Conservation (phyloP, 92 coral and sea anemone genomes). For the Siderastrea radians region DNA sequence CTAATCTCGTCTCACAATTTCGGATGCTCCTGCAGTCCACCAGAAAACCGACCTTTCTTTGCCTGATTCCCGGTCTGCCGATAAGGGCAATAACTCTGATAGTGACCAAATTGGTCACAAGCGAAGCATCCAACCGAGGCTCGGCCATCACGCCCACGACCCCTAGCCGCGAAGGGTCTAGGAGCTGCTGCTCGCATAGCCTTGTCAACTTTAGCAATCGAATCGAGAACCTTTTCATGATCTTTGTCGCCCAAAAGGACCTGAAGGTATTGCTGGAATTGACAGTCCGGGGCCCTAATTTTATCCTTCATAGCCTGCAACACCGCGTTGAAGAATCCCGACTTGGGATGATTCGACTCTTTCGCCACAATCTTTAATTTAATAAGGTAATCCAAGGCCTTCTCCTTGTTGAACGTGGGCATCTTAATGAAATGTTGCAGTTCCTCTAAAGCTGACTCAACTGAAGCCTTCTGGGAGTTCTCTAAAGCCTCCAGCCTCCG, state of each 20-base stretch:
- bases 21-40: not conserved
- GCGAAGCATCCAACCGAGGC: constrained; percentile 20
- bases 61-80: not conserved
- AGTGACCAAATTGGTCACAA: constrained; percentile 21
- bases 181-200: not conserved
- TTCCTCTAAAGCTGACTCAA: constrained; percentile 2
- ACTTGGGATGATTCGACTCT: constrained; percentile 44
- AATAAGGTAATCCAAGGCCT: constrained; percentile 36
- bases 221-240: constrained; percentile 45
- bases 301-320: constrained; percentile 39
- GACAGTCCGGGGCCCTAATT: constrained; percentile 14
- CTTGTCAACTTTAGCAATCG: constrained; percentile 32
- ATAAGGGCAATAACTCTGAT: constrained; percentile 10
- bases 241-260: constrained; percentile 57
- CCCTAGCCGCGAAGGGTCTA: not conserved
- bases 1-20: not conserved
- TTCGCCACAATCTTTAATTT: constrained; percentile 41
- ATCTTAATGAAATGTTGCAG: constrained; percentile 17
- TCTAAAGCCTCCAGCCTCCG: not conserved
- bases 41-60: constrained; percentile 21
- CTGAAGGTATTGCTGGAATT: constrained; percentile 23
- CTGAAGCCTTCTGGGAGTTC: constrained; percentile 8
- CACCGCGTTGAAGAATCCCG: constrained; percentile 32
- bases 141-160: constrained; percentile 2
- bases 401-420: constrained; percentile 30